These are phyloP conservation scores for Drosophila subobscura DNA, from an alignment of 1,140 invertebrate genomes.

Conservation along the genomic window DNA sequence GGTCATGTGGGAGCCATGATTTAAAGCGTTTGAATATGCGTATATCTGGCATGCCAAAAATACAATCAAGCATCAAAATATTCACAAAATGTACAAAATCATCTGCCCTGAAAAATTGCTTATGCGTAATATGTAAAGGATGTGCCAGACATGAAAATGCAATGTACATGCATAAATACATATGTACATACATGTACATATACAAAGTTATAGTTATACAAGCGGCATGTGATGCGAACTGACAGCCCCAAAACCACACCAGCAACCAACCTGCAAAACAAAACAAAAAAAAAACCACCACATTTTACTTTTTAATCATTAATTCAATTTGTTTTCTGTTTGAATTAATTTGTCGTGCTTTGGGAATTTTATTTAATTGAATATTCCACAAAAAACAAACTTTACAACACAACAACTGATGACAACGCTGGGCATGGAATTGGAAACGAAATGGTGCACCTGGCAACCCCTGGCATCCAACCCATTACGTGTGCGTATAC, in stretches of 20 bases:
- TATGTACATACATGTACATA: constrained; percentile 9
- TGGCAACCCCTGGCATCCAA: not conserved
- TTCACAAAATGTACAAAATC: constrained; percentile 35
- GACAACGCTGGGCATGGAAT: constrained; percentile 9
- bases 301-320: constrained; percentile 46
- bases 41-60: constrained; percentile 10
- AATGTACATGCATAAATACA: constrained; percentile 27
- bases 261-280: constrained; percentile 12
- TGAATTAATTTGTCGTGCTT: constrained; percentile 42
- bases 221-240: constrained; percentile 57
- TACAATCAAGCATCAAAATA: constrained; percentile 31
- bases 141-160: constrained; percentile 60
- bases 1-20: too few species aligned
- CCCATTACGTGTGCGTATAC: constrained; percentile 12
- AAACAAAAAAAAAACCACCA: constrained; percentile 27
- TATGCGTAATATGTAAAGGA: constrained; percentile 60
- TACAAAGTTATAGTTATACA: not conserved
- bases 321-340: constrained; percentile 67
- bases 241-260: constrained; percentile 31
- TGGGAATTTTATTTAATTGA: constrained; percentile 62
- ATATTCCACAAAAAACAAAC: constrained; percentile 38
- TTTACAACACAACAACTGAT: constrained; percentile 5
- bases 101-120: constrained; percentile 44
- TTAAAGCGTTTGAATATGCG: too few species aligned
- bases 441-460: constrained; percentile 19